Evolutionary conservation across 2,888 invertebrate species (phyloP).

Genomic region (Mythimna albipuncta): DNA sequence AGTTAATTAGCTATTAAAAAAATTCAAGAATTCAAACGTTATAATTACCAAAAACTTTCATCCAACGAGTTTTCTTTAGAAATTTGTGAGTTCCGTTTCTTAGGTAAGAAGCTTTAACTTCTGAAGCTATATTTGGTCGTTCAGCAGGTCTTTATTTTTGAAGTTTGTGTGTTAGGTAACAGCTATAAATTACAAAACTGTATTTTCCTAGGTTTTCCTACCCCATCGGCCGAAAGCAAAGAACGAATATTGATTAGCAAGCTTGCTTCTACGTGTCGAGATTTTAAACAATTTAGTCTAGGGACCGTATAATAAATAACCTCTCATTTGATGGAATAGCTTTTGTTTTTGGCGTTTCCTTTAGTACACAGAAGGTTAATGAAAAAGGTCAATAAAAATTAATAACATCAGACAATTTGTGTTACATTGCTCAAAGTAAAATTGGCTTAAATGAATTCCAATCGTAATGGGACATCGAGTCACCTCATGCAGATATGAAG

Average conservation of each 20-base stretch:
- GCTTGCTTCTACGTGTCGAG: conserved; percentile 6
- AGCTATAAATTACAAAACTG: not conserved
- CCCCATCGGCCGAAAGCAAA: not conserved
- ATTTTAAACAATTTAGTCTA: conserved; percentile 4
- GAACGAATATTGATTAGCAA: conserved; percentile 3
- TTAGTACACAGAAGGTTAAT: not conserved
- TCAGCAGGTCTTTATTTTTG: not conserved
- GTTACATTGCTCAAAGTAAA: not conserved
- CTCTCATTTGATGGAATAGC: not conserved
- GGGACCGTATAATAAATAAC: not conserved
- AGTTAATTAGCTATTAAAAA: conserved; percentile 29
- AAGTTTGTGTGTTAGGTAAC: not conserved
- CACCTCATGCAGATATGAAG: not conserved
- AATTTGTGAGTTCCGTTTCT: not conserved
- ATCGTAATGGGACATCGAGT: not conserved
- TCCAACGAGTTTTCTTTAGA: conserved; percentile 13
- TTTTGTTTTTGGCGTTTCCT: conserved; percentile 3
- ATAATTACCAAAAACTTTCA: conserved; percentile 15
- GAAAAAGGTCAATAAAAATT: not conserved
- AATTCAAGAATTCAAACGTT: conserved; percentile 18
- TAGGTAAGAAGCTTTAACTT: not conserved
- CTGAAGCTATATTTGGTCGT: not conserved
- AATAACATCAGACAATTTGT: not conserved
- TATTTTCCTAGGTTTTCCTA: not conserved
- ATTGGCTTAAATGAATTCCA: not conserved